Conservation (phyloP, 2,888 invertebrate genomes). For the Pseudolycoriella hygida region DNA sequence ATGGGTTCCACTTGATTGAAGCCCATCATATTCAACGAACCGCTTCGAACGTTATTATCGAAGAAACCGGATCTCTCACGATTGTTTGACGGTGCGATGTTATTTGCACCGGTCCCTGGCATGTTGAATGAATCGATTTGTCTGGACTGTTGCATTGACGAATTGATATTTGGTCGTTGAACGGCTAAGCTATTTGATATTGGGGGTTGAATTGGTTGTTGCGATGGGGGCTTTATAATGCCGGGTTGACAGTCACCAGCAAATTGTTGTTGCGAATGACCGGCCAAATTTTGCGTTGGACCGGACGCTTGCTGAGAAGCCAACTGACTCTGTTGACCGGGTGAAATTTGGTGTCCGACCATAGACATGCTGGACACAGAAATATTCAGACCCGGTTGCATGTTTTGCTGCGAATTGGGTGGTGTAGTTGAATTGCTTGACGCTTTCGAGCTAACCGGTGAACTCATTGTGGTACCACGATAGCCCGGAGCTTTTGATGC, state of each 20-base stretch:
- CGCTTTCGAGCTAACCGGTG: conserved; percentile 50
- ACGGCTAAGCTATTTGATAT: conserved; percentile 12
- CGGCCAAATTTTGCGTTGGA: not conserved
- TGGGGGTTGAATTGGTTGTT: conserved; percentile 17
- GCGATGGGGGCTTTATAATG: conserved; percentile 11
- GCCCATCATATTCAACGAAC: not conserved
- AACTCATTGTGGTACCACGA: conserved; percentile 59
- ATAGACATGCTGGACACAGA: conserved; percentile 12
- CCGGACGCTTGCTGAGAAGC: not conserved
- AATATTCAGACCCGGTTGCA: conserved; percentile 12
- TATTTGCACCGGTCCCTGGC: not conserved
- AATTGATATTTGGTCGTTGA: conserved; percentile 18
- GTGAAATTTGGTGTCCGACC: not conserved
- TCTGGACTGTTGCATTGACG: conserved; percentile 10
- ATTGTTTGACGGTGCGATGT: not conserved
- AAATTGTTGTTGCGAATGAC: not conserved
- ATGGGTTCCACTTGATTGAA: conserved; percentile 9
- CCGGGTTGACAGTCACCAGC: not conserved
- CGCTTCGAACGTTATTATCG: not conserved
- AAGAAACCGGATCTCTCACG: not conserved
- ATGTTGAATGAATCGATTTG: not conserved
- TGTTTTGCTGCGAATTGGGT: conserved; percentile 18
- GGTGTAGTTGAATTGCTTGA: conserved; percentile 36
- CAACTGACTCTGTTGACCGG: conserved; percentile 13
- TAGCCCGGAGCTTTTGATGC: conserved; percentile 85